Evolutionary conservation across 2,113 vertebrate genomes (phyloP), one percentile per base, ranked within the genome.

Genomic region (Syrrhaptes paradoxus): DNA sequence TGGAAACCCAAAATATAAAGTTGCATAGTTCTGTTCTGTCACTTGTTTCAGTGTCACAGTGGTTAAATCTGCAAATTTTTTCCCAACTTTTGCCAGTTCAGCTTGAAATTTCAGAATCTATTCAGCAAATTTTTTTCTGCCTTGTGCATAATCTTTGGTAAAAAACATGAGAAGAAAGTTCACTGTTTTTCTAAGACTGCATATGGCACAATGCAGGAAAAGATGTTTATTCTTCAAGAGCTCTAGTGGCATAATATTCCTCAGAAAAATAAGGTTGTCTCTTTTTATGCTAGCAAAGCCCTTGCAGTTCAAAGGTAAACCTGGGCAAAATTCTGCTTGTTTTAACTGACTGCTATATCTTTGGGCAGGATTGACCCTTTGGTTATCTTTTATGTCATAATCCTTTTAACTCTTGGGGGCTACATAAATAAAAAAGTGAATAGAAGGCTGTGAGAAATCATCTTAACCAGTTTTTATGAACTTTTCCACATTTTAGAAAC

Each of bases 251-350:
- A 90, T 54, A 36, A 6, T 26, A 45, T 57, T 95, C 55, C 51
- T 70, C 62, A 70, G 49, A 80, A 75, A 94, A 66, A 85, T 67
- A 86, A 62, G 17, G 13, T 55, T 43, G 58, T 58, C 49, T 90
- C 25, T 95, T 87, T 54, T 92, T 82, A 49, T 59, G 86, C 34
- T 93, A 87, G 81, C 58, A n/a, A 68, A 83, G 73, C 85, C 90
- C 61, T 91, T 86, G 17, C 17, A 26, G n/a, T 78, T 45, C 62
- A 83, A 82, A 92, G 59, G 54, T 58, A 46, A 95, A 73, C 2
- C 13, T 68, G 11, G 13, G 49, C 13, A 82, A 82, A 93, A 73
- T 59, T 70, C 12, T 87, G 26, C 45, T 77, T 55, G 7, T 51
- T 73, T 77, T 83, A 70, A 59, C 29, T 74, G 52, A 52, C 19